phyloP scores from a whole-genome alignment of 2,113 vertebrate genomes.

The Pteruthius melanotis region DNA sequence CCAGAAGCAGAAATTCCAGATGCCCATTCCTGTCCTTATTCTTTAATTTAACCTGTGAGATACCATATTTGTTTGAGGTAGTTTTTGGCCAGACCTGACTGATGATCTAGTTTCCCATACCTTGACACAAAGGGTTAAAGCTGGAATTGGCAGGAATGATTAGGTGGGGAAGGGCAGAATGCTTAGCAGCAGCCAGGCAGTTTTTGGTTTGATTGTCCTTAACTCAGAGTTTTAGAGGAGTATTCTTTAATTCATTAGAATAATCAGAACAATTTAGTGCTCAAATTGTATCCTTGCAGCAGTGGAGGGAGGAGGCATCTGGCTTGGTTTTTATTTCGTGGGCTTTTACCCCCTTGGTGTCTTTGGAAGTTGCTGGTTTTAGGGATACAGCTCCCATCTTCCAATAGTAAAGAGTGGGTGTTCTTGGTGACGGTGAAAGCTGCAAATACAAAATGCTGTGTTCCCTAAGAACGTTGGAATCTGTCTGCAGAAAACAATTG shows the following conservation, averaged over 20 bases:
- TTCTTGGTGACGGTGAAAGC: background rate
- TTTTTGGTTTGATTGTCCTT: background rate
- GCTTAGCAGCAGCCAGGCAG: background rate
- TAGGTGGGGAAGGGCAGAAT: background rate
- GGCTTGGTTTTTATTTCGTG: background rate
- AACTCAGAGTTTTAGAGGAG: background rate
- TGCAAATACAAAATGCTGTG: background rate
- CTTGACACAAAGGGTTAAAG: background rate
- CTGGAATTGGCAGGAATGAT: background rate
- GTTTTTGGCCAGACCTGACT: background rate
- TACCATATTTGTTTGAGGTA: background rate
- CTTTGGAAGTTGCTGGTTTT: background rate
- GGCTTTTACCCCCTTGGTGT: background rate
- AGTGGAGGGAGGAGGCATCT: rapidly evolving
- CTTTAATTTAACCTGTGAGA: background rate
- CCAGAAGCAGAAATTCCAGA: background rate
- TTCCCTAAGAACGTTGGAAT: background rate
- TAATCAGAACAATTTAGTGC: background rate
- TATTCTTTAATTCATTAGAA: background rate
- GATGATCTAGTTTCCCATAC: background rate
- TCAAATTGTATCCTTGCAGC: background rate
- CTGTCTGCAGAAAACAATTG: background rate
- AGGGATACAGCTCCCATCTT: background rate
- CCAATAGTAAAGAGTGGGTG: background rate
- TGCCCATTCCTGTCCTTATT: background rate